Percentiles rank a stretch among this genome's conserved stretches.
Evolutionary conservation across 1,140 invertebrate species (phyloP).

Genomic region (Pygmarrhopalites habei): DNA sequence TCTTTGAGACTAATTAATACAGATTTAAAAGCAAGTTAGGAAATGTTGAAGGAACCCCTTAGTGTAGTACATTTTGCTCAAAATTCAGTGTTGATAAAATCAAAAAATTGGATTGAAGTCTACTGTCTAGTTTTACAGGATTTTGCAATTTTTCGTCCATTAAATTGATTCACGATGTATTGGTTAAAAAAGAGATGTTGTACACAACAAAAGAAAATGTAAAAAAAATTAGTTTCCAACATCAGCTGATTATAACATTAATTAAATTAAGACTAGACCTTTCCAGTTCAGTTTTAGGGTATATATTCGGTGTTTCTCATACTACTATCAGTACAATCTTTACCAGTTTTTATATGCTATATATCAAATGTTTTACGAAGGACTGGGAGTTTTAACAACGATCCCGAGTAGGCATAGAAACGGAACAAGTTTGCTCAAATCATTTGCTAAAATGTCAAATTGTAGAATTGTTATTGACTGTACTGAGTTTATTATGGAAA

Average conservation of each 20-base stretch:
- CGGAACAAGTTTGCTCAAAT: neutral
- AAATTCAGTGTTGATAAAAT: neutral
- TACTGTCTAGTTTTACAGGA: neutral
- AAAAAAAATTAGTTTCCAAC: neutral
- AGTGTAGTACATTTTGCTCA: too few species aligned
- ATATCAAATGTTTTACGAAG: slow-evolving; percentile 10
- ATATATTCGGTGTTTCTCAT: neutral
- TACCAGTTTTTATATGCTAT: neutral
- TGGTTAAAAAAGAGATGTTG: neutral
- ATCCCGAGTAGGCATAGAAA: neutral
- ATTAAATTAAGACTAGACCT: slow-evolving; percentile 10
- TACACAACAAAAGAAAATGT: neutral
- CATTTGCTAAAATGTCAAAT: neutral
- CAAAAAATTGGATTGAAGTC: neutral
- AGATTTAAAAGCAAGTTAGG: too few species aligned
- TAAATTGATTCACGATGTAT: neutral
- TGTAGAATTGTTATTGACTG: slow-evolving; percentile 8
- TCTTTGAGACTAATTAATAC: too few species aligned
- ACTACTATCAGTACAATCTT: neutral
- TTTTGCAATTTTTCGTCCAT: slow-evolving; percentile 1
- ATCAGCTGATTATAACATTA: neutral
- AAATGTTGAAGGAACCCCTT: too few species aligned
- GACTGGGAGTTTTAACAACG: neutral
- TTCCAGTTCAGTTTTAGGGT: neutral
- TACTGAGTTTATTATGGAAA: slow-evolving; percentile 8